Base-by-base conservation (phyloP, 2,888 invertebrate genomes). In the Eupithecia subfuscata region DNA sequence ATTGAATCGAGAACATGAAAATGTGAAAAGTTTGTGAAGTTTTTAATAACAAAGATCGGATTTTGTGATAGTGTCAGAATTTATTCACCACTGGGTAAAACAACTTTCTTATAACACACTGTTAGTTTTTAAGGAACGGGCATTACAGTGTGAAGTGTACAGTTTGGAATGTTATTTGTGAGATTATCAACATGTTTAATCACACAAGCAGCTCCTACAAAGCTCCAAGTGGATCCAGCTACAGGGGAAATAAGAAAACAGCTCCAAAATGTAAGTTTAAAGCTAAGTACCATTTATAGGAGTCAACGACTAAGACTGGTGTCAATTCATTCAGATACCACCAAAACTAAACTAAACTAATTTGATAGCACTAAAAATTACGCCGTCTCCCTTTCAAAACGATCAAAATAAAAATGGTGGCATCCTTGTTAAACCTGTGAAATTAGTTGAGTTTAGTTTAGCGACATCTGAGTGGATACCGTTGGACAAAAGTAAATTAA, bases 141-240 rank as follows among this genome's bases (percentile, higher is more conserved):
- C 22, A 22, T 56, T 22, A 11, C 22, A 56, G 30, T 37, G 37
- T 2, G 5, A 34, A 2, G 34, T 2, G 22, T 52, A 37, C 8
- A 37, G 48, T 3, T 7, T 45, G 16, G 16, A 45, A 18, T 52
- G 12, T 25, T 25, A 12, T 14, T 22, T 12, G 60, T 64, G 64
- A 18, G 8, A 34, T 64, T 34, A 34, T 64, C 25, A 70, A 71
- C 48, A 92, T 93, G 93, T 92, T 93, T 82, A 91, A 91, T 83
- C 91, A 90, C 73, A 88, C 91, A 14, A 89, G 89, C 75, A 88
- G 88, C 79, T 89, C 89, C 68, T 89, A 87, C 76, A 88, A 84
- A 82, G 84, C 85, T 64, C 80, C 82, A 40, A 76, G 86, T 48
- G 82, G 85, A 30, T 78, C 82, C 67, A 85, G 84, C 82, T 89